Percentiles rank a stretch among this genome's conserved stretches.
phyloP scores from a whole-genome alignment of 2,888 invertebrate genomes.

The Philereme vetulata region DNA sequence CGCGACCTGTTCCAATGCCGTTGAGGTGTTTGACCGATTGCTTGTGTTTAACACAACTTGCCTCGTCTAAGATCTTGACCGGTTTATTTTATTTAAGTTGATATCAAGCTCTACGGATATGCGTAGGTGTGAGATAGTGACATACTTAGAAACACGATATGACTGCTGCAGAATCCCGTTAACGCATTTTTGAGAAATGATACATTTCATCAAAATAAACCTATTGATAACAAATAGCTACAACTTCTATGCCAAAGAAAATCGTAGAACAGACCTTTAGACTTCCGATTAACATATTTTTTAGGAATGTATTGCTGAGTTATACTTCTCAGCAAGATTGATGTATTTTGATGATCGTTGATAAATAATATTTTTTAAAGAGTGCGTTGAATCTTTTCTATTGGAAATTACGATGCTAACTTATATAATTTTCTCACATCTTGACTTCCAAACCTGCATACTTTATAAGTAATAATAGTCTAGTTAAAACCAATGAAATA shows the following conservation, averaged over 20 bases:
- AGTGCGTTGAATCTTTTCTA: no score
- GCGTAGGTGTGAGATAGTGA: slow-evolving; percentile 30
- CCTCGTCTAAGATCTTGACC: slow-evolving; percentile 31
- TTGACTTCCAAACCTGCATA: slow-evolving; percentile 20
- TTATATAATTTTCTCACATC: slow-evolving; percentile 22
- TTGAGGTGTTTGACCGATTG: slow-evolving; percentile 52
- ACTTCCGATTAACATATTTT: no score
- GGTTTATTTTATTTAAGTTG: slow-evolving; percentile 33
- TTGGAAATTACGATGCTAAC: no score
- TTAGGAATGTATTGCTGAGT: no score
- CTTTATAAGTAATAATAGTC: slow-evolving; percentile 11
- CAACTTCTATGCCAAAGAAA: no score
- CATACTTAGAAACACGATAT: slow-evolving; percentile 28
- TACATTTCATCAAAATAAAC: slow-evolving; percentile 1
- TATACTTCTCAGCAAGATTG: no score
- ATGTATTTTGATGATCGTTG: no score
- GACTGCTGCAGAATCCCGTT: slow-evolving; percentile 31
- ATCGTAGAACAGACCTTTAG: no score
- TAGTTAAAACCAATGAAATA: neutral
- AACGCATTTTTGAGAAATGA: slow-evolving; percentile 30
- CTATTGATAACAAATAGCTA: neutral
- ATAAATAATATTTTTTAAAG: no score
- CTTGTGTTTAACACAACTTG: slow-evolving; percentile 37
- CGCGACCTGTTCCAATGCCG: slow-evolving; percentile 36
- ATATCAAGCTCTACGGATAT: slow-evolving; percentile 34